A percentile compares a stretch with the other conserved stretches of the same genome.
phyloP scores from a whole-genome alignment of 2,888 invertebrate species.

The Drosophila nr. fundita region DNA sequence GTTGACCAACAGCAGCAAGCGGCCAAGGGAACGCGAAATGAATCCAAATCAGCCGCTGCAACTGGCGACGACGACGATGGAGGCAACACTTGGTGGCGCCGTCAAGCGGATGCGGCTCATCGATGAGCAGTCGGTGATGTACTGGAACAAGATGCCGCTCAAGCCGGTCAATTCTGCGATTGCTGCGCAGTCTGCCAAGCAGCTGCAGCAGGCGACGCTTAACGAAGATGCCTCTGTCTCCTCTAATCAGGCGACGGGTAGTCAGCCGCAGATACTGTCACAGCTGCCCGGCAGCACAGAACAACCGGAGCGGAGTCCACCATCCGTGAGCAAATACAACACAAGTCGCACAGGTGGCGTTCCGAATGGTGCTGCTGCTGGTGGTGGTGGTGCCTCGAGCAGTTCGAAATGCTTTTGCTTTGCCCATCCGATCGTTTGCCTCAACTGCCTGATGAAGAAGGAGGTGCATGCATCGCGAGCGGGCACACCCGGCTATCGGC shows the following conservation, averaged over 20 bases:
- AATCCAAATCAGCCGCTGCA: background rate
- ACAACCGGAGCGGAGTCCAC: constrained; percentile 33
- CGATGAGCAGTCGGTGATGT: constrained; percentile 47
- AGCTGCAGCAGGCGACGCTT: background rate
- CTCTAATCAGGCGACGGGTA: background rate
- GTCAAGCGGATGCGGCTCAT: constrained; percentile 77
- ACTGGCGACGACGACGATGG: constrained; percentile 20
- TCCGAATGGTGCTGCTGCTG: background rate
- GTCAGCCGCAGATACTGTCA: background rate
- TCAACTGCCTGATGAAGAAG: constrained; percentile 88
- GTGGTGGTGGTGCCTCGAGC: constrained; percentile 3
- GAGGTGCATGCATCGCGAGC: constrained; percentile 91
- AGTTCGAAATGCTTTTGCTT: constrained; percentile 88
- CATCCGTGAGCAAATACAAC: constrained; percentile 74
- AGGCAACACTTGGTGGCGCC: constrained; percentile 53
- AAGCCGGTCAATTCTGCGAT: constrained; percentile 82
- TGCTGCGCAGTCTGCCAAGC: constrained; percentile 54
- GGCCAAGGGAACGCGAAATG: constrained; percentile 62
- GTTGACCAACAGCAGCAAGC: constrained; percentile 59
- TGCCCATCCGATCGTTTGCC: constrained; percentile 89
- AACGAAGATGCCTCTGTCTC: background rate
- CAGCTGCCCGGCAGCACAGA: constrained; percentile 11
- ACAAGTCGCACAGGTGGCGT: constrained; percentile 72
- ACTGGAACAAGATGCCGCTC: constrained; percentile 81
- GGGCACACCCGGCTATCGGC: constrained; percentile 95